These are phyloP conservation scores for Coelopa frigida DNA, from an alignment of 1,140 invertebrate genomes.

Conservation along the genomic window DNA sequence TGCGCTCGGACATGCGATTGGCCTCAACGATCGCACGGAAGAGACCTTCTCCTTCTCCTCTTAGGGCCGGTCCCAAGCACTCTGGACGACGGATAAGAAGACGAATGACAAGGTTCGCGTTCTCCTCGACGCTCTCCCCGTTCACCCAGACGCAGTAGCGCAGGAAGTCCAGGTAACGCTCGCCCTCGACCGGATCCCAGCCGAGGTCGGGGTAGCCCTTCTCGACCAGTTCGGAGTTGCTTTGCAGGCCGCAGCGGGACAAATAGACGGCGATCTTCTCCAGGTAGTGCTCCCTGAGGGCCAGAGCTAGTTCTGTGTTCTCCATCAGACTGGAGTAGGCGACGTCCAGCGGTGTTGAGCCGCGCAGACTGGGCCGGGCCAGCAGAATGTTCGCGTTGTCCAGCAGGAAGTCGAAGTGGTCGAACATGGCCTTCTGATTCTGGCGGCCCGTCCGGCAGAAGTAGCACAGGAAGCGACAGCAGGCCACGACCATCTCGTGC, in stretches of 20 bases:
- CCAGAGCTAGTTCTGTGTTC: constrained; percentile 97
- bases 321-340: constrained; percentile 99
- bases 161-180: constrained; percentile 96
- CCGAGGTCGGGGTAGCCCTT: constrained; percentile 99
- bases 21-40: constrained; percentile 94
- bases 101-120: constrained; percentile 97
- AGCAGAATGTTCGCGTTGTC: constrained; percentile 98
- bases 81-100: constrained; percentile 95
- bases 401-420: constrained; percentile 94
- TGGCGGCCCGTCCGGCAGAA: constrained; percentile 97
- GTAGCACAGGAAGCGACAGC: constrained; percentile 97
- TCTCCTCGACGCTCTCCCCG: constrained; percentile 99
- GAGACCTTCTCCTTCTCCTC: constrained; percentile 97
- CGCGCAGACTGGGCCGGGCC: constrained; percentile 87
- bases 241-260: constrained; percentile 92
- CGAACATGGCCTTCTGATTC: constrained; percentile 99
- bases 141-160: constrained; percentile 99
- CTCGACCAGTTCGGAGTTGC: constrained; percentile 93
- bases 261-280: constrained; percentile 98
- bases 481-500: constrained; percentile 98
- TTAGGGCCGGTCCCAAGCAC: constrained; percentile 93
- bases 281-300: constrained; percentile 92
- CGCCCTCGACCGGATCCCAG: constrained; percentile 99
- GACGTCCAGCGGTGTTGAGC: constrained; percentile 97
- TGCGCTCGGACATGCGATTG: constrained; percentile 89